These are phyloP conservation scores for Eurytoma adleriae DNA, from an alignment of 2,888 invertebrate species.

Conservation along the genomic window DNA sequence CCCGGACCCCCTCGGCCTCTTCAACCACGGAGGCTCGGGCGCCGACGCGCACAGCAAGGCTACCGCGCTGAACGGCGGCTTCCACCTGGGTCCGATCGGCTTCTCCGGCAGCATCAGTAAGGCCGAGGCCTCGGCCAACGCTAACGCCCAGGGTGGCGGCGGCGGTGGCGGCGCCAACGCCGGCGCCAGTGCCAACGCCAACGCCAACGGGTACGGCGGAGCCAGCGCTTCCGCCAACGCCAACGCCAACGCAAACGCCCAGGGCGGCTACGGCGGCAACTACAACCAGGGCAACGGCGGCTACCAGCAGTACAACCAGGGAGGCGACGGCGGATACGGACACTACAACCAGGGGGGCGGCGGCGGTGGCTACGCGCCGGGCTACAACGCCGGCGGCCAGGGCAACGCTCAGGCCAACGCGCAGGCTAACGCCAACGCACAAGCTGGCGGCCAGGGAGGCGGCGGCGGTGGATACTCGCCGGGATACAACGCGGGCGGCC, in stretches of 20 bases:
- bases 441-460: not conserved
- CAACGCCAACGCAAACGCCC: constrained; percentile 49
- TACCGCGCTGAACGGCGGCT: constrained; percentile 60
- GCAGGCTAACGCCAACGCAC: constrained; percentile 15
- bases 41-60: constrained; percentile 42
- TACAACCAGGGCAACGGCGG: constrained; percentile 9
- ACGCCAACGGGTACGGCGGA: constrained; percentile 4
- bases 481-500: not conserved
- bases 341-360: not conserved
- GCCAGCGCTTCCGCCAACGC: constrained; percentile 40
- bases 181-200: constrained; percentile 37
- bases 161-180: constrained; percentile 31
- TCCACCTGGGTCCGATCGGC: constrained; percentile 67
- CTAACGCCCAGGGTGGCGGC: constrained; percentile 59
- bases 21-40: constrained; percentile 53
- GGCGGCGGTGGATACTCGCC: not conserved
- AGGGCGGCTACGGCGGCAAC: not conserved
- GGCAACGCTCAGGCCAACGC: constrained; percentile 36
- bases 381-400: not conserved
- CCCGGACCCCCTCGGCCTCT: constrained; percentile 68
- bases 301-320: not conserved
- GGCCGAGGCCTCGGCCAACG: constrained; percentile 61
- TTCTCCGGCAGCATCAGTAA: constrained; percentile 61
- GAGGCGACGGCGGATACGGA: not conserved
- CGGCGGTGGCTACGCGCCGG: not conserved